Evolutionary conservation across 2,113 vertebrate genomes (phyloP), one percentile per base, ranked within the genome.

Genomic region (Phodopus roborovskii): DNA sequence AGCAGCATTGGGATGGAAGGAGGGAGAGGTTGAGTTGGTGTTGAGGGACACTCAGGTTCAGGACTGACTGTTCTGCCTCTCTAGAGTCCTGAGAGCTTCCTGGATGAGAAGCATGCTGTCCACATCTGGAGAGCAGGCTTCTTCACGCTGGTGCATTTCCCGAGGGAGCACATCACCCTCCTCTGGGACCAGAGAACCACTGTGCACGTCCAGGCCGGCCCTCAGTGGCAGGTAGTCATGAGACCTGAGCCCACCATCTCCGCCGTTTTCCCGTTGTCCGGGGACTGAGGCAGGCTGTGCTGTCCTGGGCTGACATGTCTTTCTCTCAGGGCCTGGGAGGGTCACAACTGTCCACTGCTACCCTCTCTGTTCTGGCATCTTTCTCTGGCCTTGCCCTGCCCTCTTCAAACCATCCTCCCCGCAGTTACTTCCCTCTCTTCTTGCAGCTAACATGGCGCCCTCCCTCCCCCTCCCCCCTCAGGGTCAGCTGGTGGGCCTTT

Each of bases 141-240:
- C 98, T 99, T 99, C 98, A 99, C 99, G 0, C 97, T 99, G 77
- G 97, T 99, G 93, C 99, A 99, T 91, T 99, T 99, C 97, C 99
- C 99, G 6, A 94, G 97, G 73, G 99, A 99, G 30, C 98, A 99
- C 5, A 97, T 99, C 94, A 99, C 99, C 6, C 77, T 99, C 79
- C 98, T 99, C 71, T 99, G 99, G 99, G 99, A 99, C 98, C 99
- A 99, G n/a, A 99, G 99, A 95, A 99, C 99, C 93, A 99, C 99
- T 0, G 96, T 99, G 96, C 99, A 99, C 28, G 92, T 99, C 77
- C 99, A 99, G 97, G 99, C 99, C 62, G 99, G 99, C 96, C 99
- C 99, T 28, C 98, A 97, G 91, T 99, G 99, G 99, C 99, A 99
- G 99, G 99, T 99, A 97, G 95, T 97, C 71, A 42, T 0, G 0